Base-by-base conservation (phyloP, 2,797 vertebrate genomes). In the Moxostoma hubbsi region DNA sequence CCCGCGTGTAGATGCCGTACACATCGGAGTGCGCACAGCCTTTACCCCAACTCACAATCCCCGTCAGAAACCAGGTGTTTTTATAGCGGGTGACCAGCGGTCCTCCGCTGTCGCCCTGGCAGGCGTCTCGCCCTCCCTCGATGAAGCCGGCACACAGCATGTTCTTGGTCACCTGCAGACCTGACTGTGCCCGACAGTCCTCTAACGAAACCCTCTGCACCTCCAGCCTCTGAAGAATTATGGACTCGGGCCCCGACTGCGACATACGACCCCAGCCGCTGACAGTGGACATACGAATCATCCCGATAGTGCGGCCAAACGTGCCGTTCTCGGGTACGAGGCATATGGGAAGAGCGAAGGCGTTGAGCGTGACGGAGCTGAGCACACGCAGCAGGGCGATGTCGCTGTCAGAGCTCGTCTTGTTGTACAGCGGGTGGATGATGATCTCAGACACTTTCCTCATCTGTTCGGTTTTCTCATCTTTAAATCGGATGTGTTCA, bases 11-110 rank as follows among this genome's bases (percentile, higher is more conserved):
- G 87, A 98, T 88, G 0, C 97, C 98, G 0, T 98, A 94, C 36
- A 85, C 88, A 66, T 95, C 93, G 4, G 89, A 11, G 0, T 88
- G 83, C 0, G 95, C 98, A 7, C 98, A 99, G 1, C 97, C 97
- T 80, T 92, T 92, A 0, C 98, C 97, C 97, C 97, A 99, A 90
- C 97, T 98, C 82, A 98, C 96, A 45, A 99, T 86, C 0, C 97
- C 97, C 0, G 95, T 96, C 85, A 99, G 92, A 90, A 96, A 98
- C 95, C 95, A 97, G 0, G 96, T 98, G 70, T 91, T 90, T 55
- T 86, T 94, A 88, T 95, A 98, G 9, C 61, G 83, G 0, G 96
- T 97, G 73, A 92, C 95, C 0, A 98, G 93, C 0, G 97, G 97
- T 0, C 97, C 97, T 0, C 97, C 97, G 0, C 97, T 97, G 90